These are phyloP conservation scores for Dendrocopos noguchii DNA, from an alignment of 2,113 vertebrate genomes.

Conservation along the genomic window DNA sequence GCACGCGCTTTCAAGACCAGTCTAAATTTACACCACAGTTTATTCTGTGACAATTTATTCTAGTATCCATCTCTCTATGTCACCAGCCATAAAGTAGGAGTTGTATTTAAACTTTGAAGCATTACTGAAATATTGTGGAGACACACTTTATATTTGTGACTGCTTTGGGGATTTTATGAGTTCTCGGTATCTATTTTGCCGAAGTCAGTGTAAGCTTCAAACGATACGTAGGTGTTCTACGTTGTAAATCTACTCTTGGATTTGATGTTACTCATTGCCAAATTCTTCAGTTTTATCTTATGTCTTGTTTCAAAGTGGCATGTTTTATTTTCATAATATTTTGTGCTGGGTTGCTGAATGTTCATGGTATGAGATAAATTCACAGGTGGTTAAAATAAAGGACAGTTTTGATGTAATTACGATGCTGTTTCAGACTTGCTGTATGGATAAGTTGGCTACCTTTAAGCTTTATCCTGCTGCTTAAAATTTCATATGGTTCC, in stretches of 20 bases:
- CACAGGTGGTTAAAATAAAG: background rate
- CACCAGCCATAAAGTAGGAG: background rate
- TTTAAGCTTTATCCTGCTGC: background rate
- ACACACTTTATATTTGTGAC: background rate
- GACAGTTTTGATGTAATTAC: background rate
- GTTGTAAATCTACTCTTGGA: background rate
- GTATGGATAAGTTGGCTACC: background rate
- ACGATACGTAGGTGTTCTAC: background rate
- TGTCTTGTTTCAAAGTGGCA: background rate
- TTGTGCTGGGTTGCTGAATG: background rate
- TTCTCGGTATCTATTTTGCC: background rate
- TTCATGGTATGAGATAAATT: background rate
- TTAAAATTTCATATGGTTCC: background rate
- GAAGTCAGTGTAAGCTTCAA: background rate
- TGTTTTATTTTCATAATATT: background rate
- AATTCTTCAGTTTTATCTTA: background rate
- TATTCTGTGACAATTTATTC: background rate
- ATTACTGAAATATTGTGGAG: background rate
- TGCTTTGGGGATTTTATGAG: background rate
- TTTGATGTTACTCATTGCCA: background rate
- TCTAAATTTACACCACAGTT: background rate
- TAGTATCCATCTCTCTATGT: background rate
- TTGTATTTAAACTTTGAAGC: background rate
- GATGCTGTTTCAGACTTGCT: background rate
- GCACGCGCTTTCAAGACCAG: background rate